Evolutionary conservation across 1,140 invertebrate genomes (phyloP).

Genomic region (Tetranychus cinnabarinus): DNA sequence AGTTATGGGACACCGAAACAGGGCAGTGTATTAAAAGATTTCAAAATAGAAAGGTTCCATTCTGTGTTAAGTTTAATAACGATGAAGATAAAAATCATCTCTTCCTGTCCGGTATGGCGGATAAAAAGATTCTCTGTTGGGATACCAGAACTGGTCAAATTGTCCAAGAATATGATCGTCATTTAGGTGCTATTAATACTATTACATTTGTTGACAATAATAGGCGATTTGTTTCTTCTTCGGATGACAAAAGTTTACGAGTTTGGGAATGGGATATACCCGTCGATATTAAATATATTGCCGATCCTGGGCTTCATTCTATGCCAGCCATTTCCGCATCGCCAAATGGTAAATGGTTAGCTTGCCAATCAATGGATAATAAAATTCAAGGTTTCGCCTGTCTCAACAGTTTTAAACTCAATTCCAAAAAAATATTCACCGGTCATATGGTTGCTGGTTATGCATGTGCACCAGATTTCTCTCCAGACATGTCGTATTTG

Average conservation of each 20-base stretch:
- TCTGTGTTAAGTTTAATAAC: constrained; percentile 94
- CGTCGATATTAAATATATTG: constrained; percentile 99
- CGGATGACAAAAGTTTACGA: constrained; percentile 90
- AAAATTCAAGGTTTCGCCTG: constrained; percentile 96
- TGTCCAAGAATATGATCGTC: constrained; percentile 93
- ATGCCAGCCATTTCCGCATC: constrained; percentile 86
- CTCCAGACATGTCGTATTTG: constrained; percentile 96
- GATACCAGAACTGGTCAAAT: constrained; percentile 81
- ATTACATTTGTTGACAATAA: constrained; percentile 99
- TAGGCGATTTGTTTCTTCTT: constrained; percentile 86
- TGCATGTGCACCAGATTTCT: constrained; percentile 89
- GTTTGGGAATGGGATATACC: constrained; percentile 99
- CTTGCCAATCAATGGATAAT: constrained; percentile 98
- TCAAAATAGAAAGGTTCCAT: constrained; percentile 79
- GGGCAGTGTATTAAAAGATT: constrained; percentile 74
- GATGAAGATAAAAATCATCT: constrained; percentile 89
- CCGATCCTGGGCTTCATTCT: constrained; percentile 98
- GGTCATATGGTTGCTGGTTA: constrained; percentile 99
- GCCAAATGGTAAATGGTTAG: constrained; percentile 95
- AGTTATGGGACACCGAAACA: constrained; percentile 97
- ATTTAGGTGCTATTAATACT: constrained; percentile 92
- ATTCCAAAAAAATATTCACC: constrained; percentile 88
- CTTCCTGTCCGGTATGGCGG: constrained; percentile 91
- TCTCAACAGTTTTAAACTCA: constrained; percentile 86
- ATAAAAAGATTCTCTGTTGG: constrained; percentile 99